Evolutionary conservation across 2,113 vertebrate genomes (phyloP), one percentile per base, ranked within the genome.

Genomic region (Perca fluviatilis): DNA sequence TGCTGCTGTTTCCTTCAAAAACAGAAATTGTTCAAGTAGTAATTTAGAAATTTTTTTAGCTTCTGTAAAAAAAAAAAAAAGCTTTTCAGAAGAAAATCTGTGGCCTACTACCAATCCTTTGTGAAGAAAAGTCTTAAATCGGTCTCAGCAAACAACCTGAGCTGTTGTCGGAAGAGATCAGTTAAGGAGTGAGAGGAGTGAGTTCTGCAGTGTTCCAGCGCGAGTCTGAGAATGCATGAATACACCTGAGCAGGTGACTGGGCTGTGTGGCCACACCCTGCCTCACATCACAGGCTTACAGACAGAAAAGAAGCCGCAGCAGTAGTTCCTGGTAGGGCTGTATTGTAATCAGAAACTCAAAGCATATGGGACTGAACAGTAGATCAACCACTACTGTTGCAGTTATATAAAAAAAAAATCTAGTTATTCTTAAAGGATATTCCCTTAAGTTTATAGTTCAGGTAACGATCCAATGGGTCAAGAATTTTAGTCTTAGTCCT

Each of bases 251-350:
- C 78, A 82, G 86, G 54, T 83, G 77, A 84, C 64, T 36, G 14
- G 33, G 73, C 77, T 30, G 49, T 25, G 16, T 16, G 30, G 85
- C 86, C 91, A 88, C 92, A 76, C 91, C 91, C 88, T 80, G 73
- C 1, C 14, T 30, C 43, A 54, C 60, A 61, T 69, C 67, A 56
- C 70, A 78, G 46, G 51, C 27, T 61, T 15, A 61, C 36, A 5
- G 3, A 71, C 30, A 77, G 40, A 76, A 77, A 73, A 49, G 54
- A 50, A 62, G 60, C 51, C 16, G 56, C 74, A 43, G 46, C 4
- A 10, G 40, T 10, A 43, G 6, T n/a, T 68, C 58, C 43, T 66
- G 68, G 53, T 43, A 13, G 2, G 15, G 40, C 25, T 19, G 19
- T 15, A 70, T n/a, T 77, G 23, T 61, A 16, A 13, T 73, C 14